These are phyloP conservation scores for Desmodus rotundus DNA, from an alignment of 2,113 vertebrate species.

Conservation along the genomic window DNA sequence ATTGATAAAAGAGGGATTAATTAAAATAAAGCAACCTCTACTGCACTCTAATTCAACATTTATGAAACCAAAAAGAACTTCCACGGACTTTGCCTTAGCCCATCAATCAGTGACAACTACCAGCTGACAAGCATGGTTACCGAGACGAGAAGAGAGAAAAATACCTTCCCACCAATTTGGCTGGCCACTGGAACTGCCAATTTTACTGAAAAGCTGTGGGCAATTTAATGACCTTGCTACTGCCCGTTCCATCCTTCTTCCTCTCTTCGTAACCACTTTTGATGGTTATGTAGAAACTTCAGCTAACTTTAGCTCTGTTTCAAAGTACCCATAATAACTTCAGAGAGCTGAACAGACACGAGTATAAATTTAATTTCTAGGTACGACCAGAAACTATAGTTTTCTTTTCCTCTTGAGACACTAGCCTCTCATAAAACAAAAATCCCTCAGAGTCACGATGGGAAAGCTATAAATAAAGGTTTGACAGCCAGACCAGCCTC, in stretches of 20 bases:
- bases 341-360: conserved; percentile 51
- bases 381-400: conserved; percentile 35
- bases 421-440: conserved; percentile 59
- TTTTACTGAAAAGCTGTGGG: conserved; percentile 53
- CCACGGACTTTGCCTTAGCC: background rate
- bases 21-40: background rate
- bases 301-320: conserved; percentile 51
- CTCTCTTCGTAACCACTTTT: conserved; percentile 26
- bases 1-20: background rate
- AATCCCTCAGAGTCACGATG: conserved; percentile 29
- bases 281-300: conserved; percentile 55
- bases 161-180: conserved; percentile 43
- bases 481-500: conserved; percentile 13
- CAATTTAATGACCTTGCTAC: conserved; percentile 34
- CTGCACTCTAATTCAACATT: background rate
- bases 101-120: conserved; percentile 9
- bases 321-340: conserved; percentile 58
- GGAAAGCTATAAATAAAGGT: conserved; percentile 46
- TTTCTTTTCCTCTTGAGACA: conserved; percentile 56
- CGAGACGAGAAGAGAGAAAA: conserved; percentile 37
- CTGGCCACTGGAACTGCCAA: conserved; percentile 35
- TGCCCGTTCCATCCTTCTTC: conserved; percentile 28
- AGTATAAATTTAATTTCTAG: conserved; percentile 67
- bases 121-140: conserved; percentile 2
- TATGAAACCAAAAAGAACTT: background rate